phyloP scores from a whole-genome alignment of 2,113 vertebrate species.

The Brachyhypopomus gauderio region DNA sequence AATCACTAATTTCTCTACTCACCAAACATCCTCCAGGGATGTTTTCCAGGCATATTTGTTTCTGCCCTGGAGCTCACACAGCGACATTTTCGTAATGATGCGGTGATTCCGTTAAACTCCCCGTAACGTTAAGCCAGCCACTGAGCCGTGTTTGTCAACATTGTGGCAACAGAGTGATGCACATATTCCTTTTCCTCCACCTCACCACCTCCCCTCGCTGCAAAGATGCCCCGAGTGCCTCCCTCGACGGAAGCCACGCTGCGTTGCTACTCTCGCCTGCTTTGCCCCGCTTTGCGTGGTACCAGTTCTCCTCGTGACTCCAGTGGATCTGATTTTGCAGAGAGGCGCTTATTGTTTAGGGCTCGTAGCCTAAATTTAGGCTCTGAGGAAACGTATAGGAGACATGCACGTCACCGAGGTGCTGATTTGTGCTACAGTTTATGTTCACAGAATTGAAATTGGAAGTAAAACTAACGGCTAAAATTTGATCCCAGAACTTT shows the following conservation, averaged over 20 bases:
- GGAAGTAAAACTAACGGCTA: neutral
- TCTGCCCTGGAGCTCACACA: neutral
- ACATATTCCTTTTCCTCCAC: constrained; percentile 20
- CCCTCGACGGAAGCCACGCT: neutral
- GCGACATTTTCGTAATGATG: too few species aligned
- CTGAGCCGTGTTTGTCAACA: constrained; percentile 24
- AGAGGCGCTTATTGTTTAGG: neutral
- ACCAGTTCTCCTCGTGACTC: neutral
- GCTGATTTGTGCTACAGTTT: neutral
- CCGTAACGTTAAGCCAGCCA: neutral
- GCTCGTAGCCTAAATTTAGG: neutral
- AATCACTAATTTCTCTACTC: neutral
- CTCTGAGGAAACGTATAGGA: neutral
- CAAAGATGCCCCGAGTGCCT: neutral
- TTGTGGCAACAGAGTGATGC: constrained; percentile 15
- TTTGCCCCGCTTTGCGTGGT: constrained; percentile 8
- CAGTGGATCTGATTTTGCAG: neutral
- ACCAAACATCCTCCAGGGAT: neutral
- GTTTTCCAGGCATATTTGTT: neutral
- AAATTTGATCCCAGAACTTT: too few species aligned
- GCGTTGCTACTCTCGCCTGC: neutral
- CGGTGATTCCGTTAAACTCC: neutral
- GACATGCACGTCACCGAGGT: neutral
- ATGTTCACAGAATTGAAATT: too few species aligned
- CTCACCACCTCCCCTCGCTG: neutral